phyloP scores from a whole-genome alignment of 2,113 vertebrate species.

The Embiotoca jacksoni region DNA sequence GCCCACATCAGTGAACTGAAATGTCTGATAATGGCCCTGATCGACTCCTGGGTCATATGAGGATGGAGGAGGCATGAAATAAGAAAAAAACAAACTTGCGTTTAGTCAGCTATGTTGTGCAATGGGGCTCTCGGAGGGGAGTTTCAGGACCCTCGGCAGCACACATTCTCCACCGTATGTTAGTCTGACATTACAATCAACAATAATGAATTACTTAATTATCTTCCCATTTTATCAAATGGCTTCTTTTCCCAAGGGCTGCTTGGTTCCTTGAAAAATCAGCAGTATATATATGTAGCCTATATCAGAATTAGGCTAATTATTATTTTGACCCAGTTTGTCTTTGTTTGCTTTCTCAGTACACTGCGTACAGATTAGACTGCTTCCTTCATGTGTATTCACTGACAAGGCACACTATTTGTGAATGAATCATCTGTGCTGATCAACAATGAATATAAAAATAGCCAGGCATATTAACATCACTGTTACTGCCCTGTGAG shows the following conservation, averaged over 20 bases:
- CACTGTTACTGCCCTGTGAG: conserved; percentile 10
- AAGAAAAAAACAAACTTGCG: neutral
- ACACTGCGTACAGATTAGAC: neutral
- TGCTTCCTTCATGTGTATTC: neutral
- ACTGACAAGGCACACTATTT: neutral
- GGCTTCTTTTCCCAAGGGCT: neutral
- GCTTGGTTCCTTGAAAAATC: neutral
- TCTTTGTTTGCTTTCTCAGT: neutral
- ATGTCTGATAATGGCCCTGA: conserved; percentile 17
- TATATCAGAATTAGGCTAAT: conserved; percentile 6
- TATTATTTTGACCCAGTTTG: conserved; percentile 9
- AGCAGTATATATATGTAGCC: neutral
- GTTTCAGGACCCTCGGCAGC: conserved; percentile 61
- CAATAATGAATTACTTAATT: neutral
- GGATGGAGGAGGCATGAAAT: conserved; percentile 7
- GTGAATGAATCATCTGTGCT: neutral
- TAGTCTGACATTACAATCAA: neutral
- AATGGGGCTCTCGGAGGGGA: neutral
- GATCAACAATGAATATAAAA: conserved; percentile 19
- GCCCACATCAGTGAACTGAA: conserved; percentile 41
- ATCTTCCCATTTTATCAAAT: neutral
- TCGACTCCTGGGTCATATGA: conserved; percentile 34
- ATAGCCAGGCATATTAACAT: neutral
- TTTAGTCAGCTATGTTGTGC: neutral
- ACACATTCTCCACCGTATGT: neutral